phyloP scores from a whole-genome alignment of 1,140 invertebrate genomes.

The Microplitis mediator region DNA sequence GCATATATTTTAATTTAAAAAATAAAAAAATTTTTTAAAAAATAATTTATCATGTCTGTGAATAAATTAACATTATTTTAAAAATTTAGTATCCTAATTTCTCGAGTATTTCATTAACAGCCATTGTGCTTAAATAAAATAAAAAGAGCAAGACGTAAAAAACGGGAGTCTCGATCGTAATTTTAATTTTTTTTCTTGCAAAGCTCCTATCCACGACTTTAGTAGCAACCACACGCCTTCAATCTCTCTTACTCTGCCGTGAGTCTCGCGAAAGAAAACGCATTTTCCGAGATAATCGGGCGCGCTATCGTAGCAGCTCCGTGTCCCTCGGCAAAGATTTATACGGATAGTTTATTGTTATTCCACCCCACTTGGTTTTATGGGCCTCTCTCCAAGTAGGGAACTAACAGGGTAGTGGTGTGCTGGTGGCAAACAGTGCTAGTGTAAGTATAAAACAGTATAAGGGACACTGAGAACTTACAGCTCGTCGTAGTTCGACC shows the following conservation, averaged over 20 bases:
- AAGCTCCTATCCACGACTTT: slow-evolving; percentile 8
- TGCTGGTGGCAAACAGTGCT: no score
- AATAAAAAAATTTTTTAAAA: no score
- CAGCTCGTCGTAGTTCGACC: slow-evolving; percentile 37
- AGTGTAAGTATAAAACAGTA: neutral
- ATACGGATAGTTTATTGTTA: slow-evolving; percentile 60
- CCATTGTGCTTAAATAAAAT: no score
- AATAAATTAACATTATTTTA: no score
- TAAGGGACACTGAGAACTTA: neutral
- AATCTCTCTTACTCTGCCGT: slow-evolving; percentile 27
- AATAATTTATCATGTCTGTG: no score
- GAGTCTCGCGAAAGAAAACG: slow-evolving; percentile 49
- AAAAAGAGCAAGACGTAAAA: no score
- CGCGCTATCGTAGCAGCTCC: slow-evolving; percentile 49
- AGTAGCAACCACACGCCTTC: slow-evolving; percentile 32
- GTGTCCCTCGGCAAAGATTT: slow-evolving; percentile 51
- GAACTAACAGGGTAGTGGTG: neutral
- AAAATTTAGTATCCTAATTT: no score
- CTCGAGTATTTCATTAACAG: no score
- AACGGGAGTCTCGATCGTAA: neutral
- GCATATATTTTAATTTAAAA: no score
- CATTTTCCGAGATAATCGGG: slow-evolving; percentile 56
- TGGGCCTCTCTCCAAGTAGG: slow-evolving; percentile 45
- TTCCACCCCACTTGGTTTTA: slow-evolving; percentile 58
- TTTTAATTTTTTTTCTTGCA: slow-evolving; percentile 14